Conservation (phyloP, 2,113 vertebrate genomes). For the Octodon degus region DNA sequence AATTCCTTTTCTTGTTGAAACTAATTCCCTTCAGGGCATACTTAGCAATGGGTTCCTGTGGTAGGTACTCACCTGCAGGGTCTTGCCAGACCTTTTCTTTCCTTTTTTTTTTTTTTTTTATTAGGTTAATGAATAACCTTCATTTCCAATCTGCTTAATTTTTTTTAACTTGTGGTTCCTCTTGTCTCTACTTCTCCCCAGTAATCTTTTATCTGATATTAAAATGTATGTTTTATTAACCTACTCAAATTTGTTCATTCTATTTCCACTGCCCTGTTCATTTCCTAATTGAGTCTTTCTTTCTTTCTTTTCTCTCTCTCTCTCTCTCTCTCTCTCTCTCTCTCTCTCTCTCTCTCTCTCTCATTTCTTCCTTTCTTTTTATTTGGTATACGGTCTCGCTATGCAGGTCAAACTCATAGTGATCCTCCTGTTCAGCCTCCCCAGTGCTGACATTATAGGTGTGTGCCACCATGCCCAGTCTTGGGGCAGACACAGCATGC, state of each 20-base stretch:
- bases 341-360: too few species aligned
- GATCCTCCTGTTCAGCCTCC: too few species aligned
- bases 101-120: not conserved
- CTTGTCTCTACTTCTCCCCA: not conserved
- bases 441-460: too few species aligned
- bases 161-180: not conserved
- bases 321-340: too few species aligned
- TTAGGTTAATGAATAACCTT: not conserved
- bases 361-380: too few species aligned
- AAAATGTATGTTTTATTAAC: not conserved
- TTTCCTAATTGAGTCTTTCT: too few species aligned
- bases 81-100: not conserved
- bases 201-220: not conserved
- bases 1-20: not conserved
- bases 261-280: not conserved
- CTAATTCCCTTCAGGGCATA: not conserved
- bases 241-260: not conserved
- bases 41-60: not conserved
- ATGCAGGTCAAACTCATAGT: too few species aligned
- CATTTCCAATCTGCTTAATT: not conserved
- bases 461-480: too few species aligned
- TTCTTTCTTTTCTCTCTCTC: too few species aligned
- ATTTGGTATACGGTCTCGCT: too few species aligned
- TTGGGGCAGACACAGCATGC: too few species aligned
- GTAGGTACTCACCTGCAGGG: not conserved